Evolutionary conservation across 2,797 vertebrate genomes (phyloP).

Genomic region (Podargus strigoides): DNA sequence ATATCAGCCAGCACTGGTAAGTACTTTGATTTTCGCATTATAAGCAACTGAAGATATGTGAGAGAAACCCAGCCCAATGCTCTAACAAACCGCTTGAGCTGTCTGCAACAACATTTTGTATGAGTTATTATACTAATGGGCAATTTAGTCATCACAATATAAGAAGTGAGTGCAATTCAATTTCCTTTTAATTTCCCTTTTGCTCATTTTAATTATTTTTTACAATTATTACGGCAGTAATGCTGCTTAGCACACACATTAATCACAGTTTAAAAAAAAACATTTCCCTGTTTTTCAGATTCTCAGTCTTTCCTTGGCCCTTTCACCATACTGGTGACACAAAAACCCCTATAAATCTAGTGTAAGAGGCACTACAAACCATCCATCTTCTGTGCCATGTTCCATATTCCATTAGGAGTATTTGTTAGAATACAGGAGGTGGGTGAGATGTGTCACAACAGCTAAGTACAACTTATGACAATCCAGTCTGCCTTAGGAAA

Average conservation of each 20-base stretch:
- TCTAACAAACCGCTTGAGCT: background rate
- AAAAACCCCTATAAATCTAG: background rate
- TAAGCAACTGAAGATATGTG: background rate
- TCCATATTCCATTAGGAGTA: background rate
- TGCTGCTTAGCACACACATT: background rate
- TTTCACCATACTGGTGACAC: background rate
- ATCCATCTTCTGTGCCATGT: background rate
- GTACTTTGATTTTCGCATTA: background rate
- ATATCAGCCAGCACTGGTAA: background rate
- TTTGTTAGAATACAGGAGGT: background rate
- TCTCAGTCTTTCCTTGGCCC: background rate
- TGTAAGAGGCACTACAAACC: background rate
- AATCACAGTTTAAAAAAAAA: background rate
- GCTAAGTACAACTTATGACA: background rate
- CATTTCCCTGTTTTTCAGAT: background rate
- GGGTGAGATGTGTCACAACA: background rate
- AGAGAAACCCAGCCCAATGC: background rate
- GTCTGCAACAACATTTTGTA: background rate
- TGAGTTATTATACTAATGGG: background rate
- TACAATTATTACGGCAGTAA: background rate
- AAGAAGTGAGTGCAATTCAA: background rate
- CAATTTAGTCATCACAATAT: background rate
- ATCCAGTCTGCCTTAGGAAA: background rate
- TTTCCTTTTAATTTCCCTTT: background rate
- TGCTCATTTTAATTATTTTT: background rate